Base-by-base conservation (phyloP, 2,888 invertebrate species). In the Balanococcus diminutus region DNA sequence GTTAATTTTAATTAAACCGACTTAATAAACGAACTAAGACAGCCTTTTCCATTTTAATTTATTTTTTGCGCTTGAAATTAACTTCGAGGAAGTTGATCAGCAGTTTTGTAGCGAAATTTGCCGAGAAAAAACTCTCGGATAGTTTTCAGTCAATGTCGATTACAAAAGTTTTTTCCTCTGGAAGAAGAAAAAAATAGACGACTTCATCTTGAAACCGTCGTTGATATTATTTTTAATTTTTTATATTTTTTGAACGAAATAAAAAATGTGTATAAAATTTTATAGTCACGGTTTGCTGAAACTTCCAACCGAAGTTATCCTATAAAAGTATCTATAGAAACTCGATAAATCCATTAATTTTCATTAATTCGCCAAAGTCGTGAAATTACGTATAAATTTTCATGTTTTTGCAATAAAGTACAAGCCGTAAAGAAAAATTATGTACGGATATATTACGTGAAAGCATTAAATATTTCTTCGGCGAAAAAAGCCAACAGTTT, bases 311-410 rank as follows among this genome's bases (percentile, higher is more conserved):
- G 22, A 79, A 79, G 75, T 79, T 79, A 79, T 36, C 32, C 19
- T 36, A 79, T 79, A 79, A 79, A 79, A 79, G 19, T 79, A 79
- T 67, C 31, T 32, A 28, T 36, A 19, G 75, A 79, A 79, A 79
- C 75, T 36, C 32, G 36, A 79, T 79, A 79, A 79, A 79, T 79
- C 75, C 75, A 79, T 79, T 79, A 79, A 79, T 79, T 79, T 79
- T 79, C 75, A 79, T 79, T 79, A 79, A 79, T 79, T 79, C 36
- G 36, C 36, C n/a, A 4, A 9, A 32, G 75, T 79, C 75, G 75
- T n/a, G 36, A 79, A 79, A 72, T 72, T 72, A 32, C 72, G 72
- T 22, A 22, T 22, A 56, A 67, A 67, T 67, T 67, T 16, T 16
- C 25, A 28, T 67, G 16, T 67, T 28, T 31, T 67, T 67, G 8